These are phyloP conservation scores for Orthosia gracilis DNA, from an alignment of 2,888 invertebrate genomes.

Conservation along the genomic window DNA sequence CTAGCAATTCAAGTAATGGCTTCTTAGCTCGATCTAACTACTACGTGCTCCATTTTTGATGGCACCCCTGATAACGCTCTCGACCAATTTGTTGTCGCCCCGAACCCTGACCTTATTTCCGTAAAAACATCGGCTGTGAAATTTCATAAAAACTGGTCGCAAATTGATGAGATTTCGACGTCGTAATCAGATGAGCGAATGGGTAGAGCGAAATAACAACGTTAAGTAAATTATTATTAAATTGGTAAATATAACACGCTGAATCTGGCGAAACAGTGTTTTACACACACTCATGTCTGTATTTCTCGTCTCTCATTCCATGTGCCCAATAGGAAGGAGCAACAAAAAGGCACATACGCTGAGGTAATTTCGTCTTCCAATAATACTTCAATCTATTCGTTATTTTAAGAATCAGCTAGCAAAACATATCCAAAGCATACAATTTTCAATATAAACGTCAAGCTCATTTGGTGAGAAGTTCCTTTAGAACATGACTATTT, in stretches of 20 bases:
- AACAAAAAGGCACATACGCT: too few species aligned
- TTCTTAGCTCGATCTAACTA: constrained; percentile 11
- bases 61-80: constrained; percentile 10
- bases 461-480: too few species aligned
- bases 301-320: too few species aligned
- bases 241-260: not conserved
- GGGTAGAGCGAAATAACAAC: constrained; percentile 29
- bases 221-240: constrained; percentile 5
- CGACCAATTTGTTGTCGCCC: constrained; percentile 22
- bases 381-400: not conserved
- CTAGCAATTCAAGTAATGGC: not conserved
- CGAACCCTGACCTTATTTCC: constrained; percentile 28
- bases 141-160: constrained; percentile 50
- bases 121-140: constrained; percentile 28
- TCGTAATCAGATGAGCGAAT: constrained; percentile 27
- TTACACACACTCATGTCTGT: not conserved
- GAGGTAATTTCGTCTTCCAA: not conserved
- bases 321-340: too few species aligned
- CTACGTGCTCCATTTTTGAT: not conserved
- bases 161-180: constrained; percentile 46
- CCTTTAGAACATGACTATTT: too few species aligned
- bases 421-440: not conserved
- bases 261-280: not conserved
- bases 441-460: too few species aligned
- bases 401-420: not conserved